Percentiles rank a stretch among this genome's conserved stretches.
Evolutionary conservation across 2,888 invertebrate genomes (phyloP).

Genomic region (Hirtodrosophila trivittata): DNA sequence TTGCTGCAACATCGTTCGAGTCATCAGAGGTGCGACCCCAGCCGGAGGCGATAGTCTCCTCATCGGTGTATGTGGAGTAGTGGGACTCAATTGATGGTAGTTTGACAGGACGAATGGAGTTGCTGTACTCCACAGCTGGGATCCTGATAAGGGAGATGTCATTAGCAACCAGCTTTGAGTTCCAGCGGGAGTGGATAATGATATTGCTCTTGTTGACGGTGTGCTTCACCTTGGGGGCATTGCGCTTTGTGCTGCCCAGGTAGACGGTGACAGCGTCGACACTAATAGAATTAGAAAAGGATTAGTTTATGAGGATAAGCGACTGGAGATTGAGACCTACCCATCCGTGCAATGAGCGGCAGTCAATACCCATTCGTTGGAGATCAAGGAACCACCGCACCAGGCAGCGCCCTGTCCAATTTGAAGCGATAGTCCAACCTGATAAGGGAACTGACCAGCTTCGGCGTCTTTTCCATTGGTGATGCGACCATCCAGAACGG

Average conservation of each 20-base stretch:
- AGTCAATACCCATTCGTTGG: slow-evolving; percentile 11
- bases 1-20: slow-evolving; percentile 46
- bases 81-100: slow-evolving; percentile 52
- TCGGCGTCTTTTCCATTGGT: slow-evolving; percentile 68
- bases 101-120: slow-evolving; percentile 54
- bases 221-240: slow-evolving; percentile 42
- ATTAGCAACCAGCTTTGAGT: slow-evolving; percentile 56
- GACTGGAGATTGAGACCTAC: slow-evolving; percentile 32
- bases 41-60: slow-evolving; percentile 72
- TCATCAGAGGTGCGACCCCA: slow-evolving; percentile 76
- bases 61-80: slow-evolving; percentile 57
- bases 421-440: slow-evolving; percentile 71
- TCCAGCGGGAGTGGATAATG: slow-evolving; percentile 62
- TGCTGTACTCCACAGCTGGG: slow-evolving; percentile 46
- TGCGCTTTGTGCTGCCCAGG: slow-evolving; percentile 59
- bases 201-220: slow-evolving; percentile 42
- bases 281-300: slow-evolving; percentile 14
- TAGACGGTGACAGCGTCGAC: slow-evolving; percentile 55
- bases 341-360: slow-evolving; percentile 80
- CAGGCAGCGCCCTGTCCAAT: slow-evolving; percentile 44
- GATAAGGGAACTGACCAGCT: slow-evolving; percentile 68
- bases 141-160: slow-evolving; percentile 73
- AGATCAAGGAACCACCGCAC: slow-evolving; percentile 80
- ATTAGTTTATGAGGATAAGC: slow-evolving; percentile 5
- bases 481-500: slow-evolving; percentile 60